phyloP scores from a whole-genome alignment of 2,797 vertebrate species.

The Gastrophryne carolinensis region DNA sequence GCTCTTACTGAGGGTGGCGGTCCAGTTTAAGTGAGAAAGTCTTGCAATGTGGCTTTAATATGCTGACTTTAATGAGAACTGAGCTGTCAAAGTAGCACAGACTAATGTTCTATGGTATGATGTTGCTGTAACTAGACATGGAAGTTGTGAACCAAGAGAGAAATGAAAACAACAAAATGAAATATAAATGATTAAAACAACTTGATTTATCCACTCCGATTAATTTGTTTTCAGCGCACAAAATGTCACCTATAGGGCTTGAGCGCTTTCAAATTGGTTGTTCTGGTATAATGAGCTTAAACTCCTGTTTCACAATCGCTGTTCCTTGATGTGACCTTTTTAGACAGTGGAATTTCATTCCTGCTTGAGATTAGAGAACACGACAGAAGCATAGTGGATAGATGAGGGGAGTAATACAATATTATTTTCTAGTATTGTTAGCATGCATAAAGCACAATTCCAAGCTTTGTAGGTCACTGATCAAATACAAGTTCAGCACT shows the following conservation, averaged over 20 bases:
- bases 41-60: too few species aligned
- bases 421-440: constrained; percentile 33
- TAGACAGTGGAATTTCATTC: constrained; percentile 37
- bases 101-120: not conserved
- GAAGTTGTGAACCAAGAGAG: not conserved
- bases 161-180: not conserved
- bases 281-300: constrained; percentile 47
- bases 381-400: constrained; percentile 20
- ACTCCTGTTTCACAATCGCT: constrained; percentile 38
- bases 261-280: constrained; percentile 47
- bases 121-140: not conserved
- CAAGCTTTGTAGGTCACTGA: not conserved
- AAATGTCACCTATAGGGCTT: constrained; percentile 47
- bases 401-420: constrained; percentile 38
- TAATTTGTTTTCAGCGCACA: constrained; percentile 26
- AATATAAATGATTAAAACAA: constrained; percentile 33
- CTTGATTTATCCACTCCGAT: constrained; percentile 29
- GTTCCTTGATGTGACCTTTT: constrained; percentile 50
- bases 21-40: too few species aligned
- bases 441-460: constrained; percentile 14
- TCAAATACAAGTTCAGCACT: not conserved
- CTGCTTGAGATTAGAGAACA: constrained; percentile 37
- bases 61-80: too few species aligned
- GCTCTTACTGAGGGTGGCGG: too few species aligned
- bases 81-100: not conserved